phyloP scores from a whole-genome alignment of 37 sponge, comb jelly and placozoan species.

The Corticium candelabrum region DNA sequence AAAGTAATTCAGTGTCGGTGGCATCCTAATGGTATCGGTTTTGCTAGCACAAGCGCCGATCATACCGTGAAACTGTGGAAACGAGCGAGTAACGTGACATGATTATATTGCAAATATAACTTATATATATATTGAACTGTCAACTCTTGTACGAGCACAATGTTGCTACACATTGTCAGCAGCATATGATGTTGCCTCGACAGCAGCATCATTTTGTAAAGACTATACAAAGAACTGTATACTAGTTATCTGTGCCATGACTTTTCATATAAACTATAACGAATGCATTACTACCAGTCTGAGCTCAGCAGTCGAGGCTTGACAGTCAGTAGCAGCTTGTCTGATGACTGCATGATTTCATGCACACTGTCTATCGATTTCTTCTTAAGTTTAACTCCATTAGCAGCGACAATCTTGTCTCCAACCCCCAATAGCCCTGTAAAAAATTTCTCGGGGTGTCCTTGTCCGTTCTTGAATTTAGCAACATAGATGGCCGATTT shows the following conservation, averaged over 20 bases:
- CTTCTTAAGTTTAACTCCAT: background rate
- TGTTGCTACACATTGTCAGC: too few species aligned
- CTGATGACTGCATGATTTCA: background rate
- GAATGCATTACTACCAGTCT: too few species aligned
- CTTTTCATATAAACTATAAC: too few species aligned
- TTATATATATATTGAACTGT: too few species aligned
- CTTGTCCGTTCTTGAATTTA: background rate
- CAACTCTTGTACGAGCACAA: too few species aligned
- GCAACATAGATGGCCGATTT: background rate
- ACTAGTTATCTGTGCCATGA: too few species aligned
- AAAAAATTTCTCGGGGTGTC: background rate
- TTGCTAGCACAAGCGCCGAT: conserved; percentile 54
- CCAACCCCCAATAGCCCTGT: background rate
- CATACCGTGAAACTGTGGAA: conserved; percentile 59
- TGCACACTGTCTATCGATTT: background rate
- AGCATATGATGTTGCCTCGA: too few species aligned
- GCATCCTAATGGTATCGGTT: conserved; percentile 36
- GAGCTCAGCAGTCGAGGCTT: background rate
- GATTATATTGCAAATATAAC: too few species aligned
- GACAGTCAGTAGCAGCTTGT: background rate
- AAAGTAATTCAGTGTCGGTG: conserved; percentile 81
- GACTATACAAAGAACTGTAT: too few species aligned
- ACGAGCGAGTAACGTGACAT: too few species aligned
- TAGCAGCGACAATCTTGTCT: background rate
- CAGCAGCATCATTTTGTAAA: too few species aligned